Conservation (phyloP, 2,797 vertebrate genomes). For the Gymnothorax javanicus region DNA sequence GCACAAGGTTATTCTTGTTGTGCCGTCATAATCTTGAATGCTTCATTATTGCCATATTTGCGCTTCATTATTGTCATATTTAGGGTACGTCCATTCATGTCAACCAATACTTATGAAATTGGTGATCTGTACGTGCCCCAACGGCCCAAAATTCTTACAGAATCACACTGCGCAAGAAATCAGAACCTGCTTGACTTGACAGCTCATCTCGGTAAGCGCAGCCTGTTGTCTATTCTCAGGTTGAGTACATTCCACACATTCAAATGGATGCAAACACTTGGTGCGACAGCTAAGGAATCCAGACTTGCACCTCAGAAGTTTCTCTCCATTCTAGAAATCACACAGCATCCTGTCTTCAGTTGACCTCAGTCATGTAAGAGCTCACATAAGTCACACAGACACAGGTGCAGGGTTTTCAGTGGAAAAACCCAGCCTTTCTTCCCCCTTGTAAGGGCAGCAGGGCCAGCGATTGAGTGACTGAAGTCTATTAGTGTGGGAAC, state of each 20-base stretch:
- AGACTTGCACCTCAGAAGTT: neutral
- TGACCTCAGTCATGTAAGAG: neutral
- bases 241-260: neutral
- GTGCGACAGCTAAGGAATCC: neutral
- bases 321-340: neutral
- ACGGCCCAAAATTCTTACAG: too few species aligned
- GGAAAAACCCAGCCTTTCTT: neutral
- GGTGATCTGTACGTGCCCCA: too few species aligned
- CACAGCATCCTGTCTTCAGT: neutral
- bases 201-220: too few species aligned
- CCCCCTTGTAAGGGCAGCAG: neutral
- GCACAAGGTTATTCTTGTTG: too few species aligned
- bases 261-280: neutral
- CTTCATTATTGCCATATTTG: too few species aligned
- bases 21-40: too few species aligned
- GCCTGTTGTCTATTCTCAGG: too few species aligned
- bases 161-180: too few species aligned
- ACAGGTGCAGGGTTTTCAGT: neutral
- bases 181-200: too few species aligned
- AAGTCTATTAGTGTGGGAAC: neutral
- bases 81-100: too few species aligned
- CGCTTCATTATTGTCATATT: too few species aligned
- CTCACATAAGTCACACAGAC: neutral
- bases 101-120: too few species aligned
- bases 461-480: neutral